phyloP scores from a whole-genome alignment of 2,113 vertebrate genomes.

The Monopterus albus region DNA sequence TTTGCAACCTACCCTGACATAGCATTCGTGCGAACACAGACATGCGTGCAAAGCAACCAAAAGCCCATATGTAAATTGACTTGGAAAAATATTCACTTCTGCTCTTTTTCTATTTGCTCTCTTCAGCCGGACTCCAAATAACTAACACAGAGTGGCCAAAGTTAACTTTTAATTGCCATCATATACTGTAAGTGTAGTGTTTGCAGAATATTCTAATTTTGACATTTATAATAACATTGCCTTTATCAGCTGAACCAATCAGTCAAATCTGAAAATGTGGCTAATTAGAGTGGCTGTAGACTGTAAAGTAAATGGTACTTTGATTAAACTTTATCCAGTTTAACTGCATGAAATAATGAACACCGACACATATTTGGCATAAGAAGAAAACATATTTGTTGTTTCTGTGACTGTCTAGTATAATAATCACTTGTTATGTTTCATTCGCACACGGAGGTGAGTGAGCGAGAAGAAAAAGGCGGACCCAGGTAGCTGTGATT shows the following conservation, averaged over 20 bases:
- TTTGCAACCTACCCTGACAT: conserved; percentile 21
- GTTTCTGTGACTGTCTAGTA: background rate
- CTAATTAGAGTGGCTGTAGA: conserved; percentile 5
- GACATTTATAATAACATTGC: conserved; percentile 46
- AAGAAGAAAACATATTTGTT: background rate
- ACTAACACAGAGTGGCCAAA: background rate
- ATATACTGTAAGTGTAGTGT: conserved; percentile 9
- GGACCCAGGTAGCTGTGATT: too few species aligned
- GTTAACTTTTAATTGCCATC: conserved; percentile 42
- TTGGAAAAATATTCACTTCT: background rate
- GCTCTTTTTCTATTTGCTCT: conserved; percentile 2
- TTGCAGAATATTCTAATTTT: conserved; percentile 50
- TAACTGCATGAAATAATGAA: background rate
- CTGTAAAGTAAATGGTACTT: conserved; percentile 5
- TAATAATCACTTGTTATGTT: too few species aligned
- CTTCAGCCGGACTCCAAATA: conserved; percentile 7
- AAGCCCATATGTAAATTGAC: conserved; percentile 7
- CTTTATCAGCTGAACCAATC: background rate
- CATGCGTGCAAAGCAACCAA: conserved; percentile 19
- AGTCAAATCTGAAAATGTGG: background rate
- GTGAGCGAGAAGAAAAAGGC: too few species aligned
- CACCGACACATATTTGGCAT: background rate
- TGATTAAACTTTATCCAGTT: background rate
- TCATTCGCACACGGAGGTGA: too few species aligned
- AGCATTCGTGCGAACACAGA: background rate